phyloP scores from a whole-genome alignment of 2,888 invertebrate species.

The Tethea ocularis region DNA sequence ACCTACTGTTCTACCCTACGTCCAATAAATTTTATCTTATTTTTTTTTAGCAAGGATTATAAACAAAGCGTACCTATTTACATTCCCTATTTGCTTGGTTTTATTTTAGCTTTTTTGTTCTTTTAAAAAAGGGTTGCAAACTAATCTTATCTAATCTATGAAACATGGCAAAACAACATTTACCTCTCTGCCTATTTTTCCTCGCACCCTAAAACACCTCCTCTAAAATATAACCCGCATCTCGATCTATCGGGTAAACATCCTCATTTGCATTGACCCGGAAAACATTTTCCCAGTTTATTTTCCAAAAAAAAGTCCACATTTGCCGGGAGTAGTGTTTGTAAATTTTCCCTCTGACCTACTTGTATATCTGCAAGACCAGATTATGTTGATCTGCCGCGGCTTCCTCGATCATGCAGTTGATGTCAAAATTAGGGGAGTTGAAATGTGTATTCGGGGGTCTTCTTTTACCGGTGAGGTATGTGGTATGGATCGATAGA shows the following conservation, averaged over 20 bases:
- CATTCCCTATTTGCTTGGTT: background rate
- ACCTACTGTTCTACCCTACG: background rate
- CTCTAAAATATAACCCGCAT: constrained; percentile 39
- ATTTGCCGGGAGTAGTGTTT: constrained; percentile 74
- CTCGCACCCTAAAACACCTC: constrained; percentile 36
- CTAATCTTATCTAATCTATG: constrained; percentile 9
- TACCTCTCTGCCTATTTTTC: constrained; percentile 26
- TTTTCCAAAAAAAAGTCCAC: constrained; percentile 73
- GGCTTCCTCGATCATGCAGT: constrained; percentile 44
- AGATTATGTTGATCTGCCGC: constrained; percentile 56
- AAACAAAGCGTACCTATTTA: background rate
- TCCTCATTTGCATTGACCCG: constrained; percentile 75
- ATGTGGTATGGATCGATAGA: constrained; percentile 73
- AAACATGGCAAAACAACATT: constrained; percentile 9
- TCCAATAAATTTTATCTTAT: background rate
- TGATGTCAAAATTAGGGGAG: constrained; percentile 51
- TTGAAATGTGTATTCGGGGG: constrained; percentile 62
- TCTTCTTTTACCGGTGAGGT: constrained; percentile 63
- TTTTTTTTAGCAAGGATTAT: background rate
- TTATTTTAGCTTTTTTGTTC: constrained; percentile 5
- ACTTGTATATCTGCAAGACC: constrained; percentile 74
- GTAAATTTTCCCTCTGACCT: constrained; percentile 83
- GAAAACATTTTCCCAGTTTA: constrained; percentile 69
- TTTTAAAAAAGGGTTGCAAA: constrained; percentile 6
- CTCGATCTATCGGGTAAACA: constrained; percentile 61